Evolutionary conservation across 2,113 vertebrate genomes (phyloP), one percentile per base, ranked within the genome.

Genomic region (Clupea harengus): DNA sequence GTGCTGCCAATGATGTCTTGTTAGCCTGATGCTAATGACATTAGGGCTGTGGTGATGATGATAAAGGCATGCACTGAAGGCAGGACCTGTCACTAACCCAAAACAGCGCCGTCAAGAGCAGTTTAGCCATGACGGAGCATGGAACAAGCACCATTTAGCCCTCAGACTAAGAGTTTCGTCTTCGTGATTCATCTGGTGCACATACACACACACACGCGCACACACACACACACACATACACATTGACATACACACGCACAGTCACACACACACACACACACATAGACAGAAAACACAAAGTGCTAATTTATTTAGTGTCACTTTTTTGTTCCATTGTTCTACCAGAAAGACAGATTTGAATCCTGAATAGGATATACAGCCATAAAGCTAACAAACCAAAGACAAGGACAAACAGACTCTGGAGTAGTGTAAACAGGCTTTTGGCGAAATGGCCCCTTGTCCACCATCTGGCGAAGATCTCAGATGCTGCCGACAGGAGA

Each of bases 61-160:
- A 67, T 25, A 83, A 87, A 83, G 32, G 67, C 49, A 85, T n/a
- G 46, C 22, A 20, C 54, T 84, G 85, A 80, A 67, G 83, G 20
- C 78, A 45, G n/a, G 39, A 25, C 82, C 45, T 32, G 28, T 83
- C 60, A 64, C 85, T 89, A 83, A 81, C 81, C 67, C 82, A n/a
- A 50, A 64, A 64, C 86, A 46, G 54, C 82, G 57, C 81, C 47
- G 78, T 82, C 78, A 82, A 22, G 13, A 13, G 25, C 2, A 10
- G 64, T 28, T 67, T 28, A 67, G 64, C 9, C 10, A 10, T 28
- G n/a, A 67, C 64, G 28, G 64, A 60, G 18, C 54, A 60, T 22
- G n/a, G n/a, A 25, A 32, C 72, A 44, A 28, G 28, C 72, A 32
- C 13, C 25, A 32, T 15, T 78, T 17, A 78, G 28, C 72, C 72